Evolutionary conservation across 2,797 vertebrate species (phyloP).

Genomic region (Gymnothorax javanicus): DNA sequence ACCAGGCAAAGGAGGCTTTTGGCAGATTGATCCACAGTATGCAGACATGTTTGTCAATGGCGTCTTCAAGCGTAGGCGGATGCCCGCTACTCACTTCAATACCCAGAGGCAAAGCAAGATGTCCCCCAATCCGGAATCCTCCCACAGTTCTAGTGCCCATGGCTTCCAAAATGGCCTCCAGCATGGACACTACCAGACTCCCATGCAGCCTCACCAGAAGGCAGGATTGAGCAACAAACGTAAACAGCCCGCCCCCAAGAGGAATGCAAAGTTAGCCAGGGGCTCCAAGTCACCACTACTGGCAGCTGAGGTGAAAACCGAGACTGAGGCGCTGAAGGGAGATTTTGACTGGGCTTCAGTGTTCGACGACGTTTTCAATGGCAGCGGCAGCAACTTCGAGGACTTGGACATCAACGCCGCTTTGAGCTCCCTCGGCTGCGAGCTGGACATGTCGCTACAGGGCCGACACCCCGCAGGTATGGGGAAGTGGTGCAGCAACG

Average conservation of each 20-base stretch:
- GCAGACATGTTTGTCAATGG: slow-evolving; percentile 85
- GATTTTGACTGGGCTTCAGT: slow-evolving; percentile 80
- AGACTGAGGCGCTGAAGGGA: slow-evolving; percentile 68
- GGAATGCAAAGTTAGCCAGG: slow-evolving; percentile 56
- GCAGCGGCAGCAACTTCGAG: slow-evolving; percentile 80
- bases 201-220: slow-evolving; percentile 50
- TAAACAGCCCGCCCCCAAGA: slow-evolving; percentile 64
- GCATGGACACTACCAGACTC: slow-evolving; percentile 37
- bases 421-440: slow-evolving; percentile 78
- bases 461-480: slow-evolving; percentile 60
- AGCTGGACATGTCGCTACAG: slow-evolving; percentile 71
- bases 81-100: slow-evolving; percentile 75
- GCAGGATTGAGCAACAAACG: slow-evolving; percentile 53
- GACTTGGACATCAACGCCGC: slow-evolving; percentile 83
- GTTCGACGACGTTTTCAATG: slow-evolving; percentile 77
- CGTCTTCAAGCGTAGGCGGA: slow-evolving; percentile 80
- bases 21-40: slow-evolving; percentile 83
- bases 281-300: slow-evolving; percentile 71
- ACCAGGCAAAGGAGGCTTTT: slow-evolving; percentile 83
- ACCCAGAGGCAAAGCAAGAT: slow-evolving; percentile 68
- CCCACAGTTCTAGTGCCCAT: slow-evolving; percentile 42
- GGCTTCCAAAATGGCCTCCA: slow-evolving; percentile 56
- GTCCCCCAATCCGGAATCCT: slow-evolving; percentile 54
- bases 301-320: slow-evolving; percentile 66
- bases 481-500: slow-evolving; percentile 68